Evolutionary conservation across 2,888 invertebrate species (phyloP).

Genomic region (Lycocerus yunnanus): DNA sequence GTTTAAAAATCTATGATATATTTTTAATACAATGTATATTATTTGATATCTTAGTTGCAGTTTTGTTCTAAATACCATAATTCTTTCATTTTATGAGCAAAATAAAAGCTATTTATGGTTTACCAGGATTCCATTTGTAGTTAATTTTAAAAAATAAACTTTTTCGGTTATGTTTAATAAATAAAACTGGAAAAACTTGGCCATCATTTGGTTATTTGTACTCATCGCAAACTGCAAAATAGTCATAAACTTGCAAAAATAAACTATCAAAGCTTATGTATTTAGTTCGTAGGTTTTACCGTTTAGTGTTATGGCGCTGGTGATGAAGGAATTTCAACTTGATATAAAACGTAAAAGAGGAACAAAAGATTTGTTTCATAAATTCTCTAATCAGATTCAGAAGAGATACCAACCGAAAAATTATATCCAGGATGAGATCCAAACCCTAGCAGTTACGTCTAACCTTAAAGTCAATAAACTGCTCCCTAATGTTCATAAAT

Average conservation of each 20-base stretch:
- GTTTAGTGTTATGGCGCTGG: neutral
- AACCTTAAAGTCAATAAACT: neutral
- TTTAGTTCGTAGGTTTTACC: neutral
- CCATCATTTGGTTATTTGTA: neutral
- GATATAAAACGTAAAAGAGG: neutral
- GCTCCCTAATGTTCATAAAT: neutral
- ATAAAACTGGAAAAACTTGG: neutral
- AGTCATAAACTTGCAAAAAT: neutral
- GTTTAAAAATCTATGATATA: no score
- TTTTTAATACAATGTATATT: no score
- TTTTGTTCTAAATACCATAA: no score
- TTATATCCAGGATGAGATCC: neutral
- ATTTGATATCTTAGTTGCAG: no score
- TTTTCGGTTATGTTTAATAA: no score
- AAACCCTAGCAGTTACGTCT: neutral
- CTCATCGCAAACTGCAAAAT: neutral
- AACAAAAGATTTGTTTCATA: neutral
- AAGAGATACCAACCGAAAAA: neutral
- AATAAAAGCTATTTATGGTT: no score
- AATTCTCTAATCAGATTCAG: neutral
- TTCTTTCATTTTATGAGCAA: no score
- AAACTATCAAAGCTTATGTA: neutral
- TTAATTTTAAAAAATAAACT: no score
- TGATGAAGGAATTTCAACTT: neutral
- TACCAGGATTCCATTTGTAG: no score